Percentiles rank a stretch among this genome's conserved stretches.
Conservation (phyloP, 2,113 vertebrate species). For the Rissa tridactyla region DNA sequence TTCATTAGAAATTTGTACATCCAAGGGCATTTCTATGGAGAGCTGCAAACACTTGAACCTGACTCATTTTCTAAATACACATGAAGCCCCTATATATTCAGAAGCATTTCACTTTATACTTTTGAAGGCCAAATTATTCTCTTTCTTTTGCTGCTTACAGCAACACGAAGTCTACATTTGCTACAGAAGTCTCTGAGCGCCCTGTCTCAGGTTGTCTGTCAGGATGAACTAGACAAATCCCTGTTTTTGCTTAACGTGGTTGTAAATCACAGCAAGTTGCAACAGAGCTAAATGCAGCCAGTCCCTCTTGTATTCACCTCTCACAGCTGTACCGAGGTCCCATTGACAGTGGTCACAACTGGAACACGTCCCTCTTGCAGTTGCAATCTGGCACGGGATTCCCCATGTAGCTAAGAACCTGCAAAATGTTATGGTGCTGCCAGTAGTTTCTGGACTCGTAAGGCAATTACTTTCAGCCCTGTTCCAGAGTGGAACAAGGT, state of each 20-base stretch:
- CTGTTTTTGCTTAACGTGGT: background rate
- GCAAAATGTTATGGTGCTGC: background rate
- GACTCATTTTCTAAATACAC: background rate
- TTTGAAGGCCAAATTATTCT: background rate
- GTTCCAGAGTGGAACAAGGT: background rate
- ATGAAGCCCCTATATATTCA: background rate
- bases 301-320: background rate
- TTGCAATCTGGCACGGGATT: background rate
- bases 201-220: background rate
- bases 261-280: background rate
- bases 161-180: background rate
- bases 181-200: background rate
- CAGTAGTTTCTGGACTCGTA: background rate
- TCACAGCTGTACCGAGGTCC: background rate
- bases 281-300: background rate
- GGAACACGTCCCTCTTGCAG: background rate
- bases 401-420: background rate
- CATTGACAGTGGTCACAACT: background rate
- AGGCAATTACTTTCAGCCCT: background rate
- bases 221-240: background rate
- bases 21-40: background rate
- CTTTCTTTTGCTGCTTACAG: background rate
- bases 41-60: background rate
- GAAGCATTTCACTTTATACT: background rate
- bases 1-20: background rate